Evolutionary conservation across 2,888 invertebrate species (phyloP), one percentile per base, ranked within the genome.

Genomic region (Drosophila yooni): DNA sequence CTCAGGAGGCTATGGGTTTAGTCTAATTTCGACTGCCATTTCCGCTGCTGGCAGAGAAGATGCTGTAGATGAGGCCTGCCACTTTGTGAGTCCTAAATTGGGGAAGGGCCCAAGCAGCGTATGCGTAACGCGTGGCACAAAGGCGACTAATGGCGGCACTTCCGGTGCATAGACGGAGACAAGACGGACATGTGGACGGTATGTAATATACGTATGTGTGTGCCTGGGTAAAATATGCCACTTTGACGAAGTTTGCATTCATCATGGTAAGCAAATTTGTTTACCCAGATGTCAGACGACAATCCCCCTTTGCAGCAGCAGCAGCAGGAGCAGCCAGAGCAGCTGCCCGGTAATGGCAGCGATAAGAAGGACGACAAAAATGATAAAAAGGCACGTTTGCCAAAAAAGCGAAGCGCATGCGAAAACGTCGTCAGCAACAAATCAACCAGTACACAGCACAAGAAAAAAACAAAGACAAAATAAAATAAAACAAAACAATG

Each of bases 211-310:
- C 36, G 38, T 50, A 8, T 56, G n/a, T 50, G 25, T 68, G 7
- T 50, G 31, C 52, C 72, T 57, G 34, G 43, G 53, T 65, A 53
- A 74, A 63, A 75, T 63, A 74, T 75, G 74, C 53, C 70, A 75
- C 56, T 51, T 60, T 64, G 70, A 80, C 70, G 72, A 85, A 86
- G 78, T 86, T 69, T 73, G 88, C 88, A 87, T 88, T 90, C 83
- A 88, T 88, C 89, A 90, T 81, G 73, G 81, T 71, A 86, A 88
- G 83, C 83, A 88, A 90, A 90, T 90, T 90, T 87, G 90, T 87
- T 87, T 90, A 80, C 89, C 70, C 83, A 89, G 87, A 77, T 86
- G 87, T 74, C 83, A 81, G 81, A 67, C 68, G 38, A 61, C 34
- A 33, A 46, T 27, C 27, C 18, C 36, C 6, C 10, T 27, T 8